Base-by-base conservation (phyloP, 2,113 vertebrate species). In the Myxocyprinus asiaticus region DNA sequence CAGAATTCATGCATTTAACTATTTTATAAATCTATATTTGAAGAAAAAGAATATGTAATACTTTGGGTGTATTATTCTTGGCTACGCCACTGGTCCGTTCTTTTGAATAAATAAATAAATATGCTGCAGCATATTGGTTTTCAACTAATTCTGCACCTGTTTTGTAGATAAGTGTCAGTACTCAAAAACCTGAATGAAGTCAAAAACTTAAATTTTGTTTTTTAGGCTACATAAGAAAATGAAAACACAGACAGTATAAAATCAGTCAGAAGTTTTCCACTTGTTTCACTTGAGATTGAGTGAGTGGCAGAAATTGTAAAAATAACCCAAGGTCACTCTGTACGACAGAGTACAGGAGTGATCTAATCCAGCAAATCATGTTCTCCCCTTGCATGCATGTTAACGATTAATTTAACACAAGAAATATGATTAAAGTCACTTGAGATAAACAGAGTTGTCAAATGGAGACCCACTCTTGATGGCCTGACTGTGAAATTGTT, bases 341-440 rank as follows among this genome's bases (percentile, higher is more conserved):
- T n/a, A n/a, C n/a, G 58, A 59, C 10, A 8, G 65, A 50, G 50
- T 12, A 7, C 50, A 63, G 53, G 51, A 74, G 77, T 56, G 59
- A 77, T 59, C n/a, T 68, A 69, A 64, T 50, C 64, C 6, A 47
- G 59, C 67, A 65, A 80, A 74, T 65, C 44, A 53, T 56, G 33
- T 47, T 65, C 43, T 15, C 17, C 64, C 62, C 58, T 68, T 7
- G 68, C 74, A 80, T 7, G 68, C 74, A 80, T 75, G 74, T 75
- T 65, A 70, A 82, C 55, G 59, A 80, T 48, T 71, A 48, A 43
- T 78, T 73, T 74, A 69, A 82, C 80, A 72, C 42, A 17, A 70
- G 55, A 83, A 84, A 86, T 79, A 43, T 44, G 77, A 88, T 81
- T 83, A 58, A 59, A 73, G 17, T 77, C 79, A 77, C 33, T n/a